Evolutionary conservation across 2,797 vertebrate genomes (phyloP).

Genomic region (Platalea minor): DNA sequence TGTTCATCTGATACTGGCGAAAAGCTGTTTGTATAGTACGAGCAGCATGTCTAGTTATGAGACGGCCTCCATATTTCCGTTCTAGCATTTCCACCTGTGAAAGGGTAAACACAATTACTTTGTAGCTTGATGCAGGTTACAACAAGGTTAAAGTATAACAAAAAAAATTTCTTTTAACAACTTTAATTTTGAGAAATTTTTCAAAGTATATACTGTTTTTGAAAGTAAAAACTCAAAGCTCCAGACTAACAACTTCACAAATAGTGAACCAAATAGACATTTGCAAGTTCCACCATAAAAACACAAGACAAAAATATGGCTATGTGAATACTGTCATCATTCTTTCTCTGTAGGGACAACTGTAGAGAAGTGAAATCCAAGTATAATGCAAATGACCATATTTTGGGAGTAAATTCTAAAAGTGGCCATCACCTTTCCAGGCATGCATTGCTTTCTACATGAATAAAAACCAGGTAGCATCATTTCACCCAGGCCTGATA

Average conservation of each 20-base stretch:
- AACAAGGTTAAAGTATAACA: neutral
- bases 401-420: neutral
- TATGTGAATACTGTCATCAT: neutral
- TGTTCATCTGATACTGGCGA: constrained; percentile 99
- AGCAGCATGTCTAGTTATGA: constrained; percentile 96
- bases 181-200: neutral
- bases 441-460: neutral
- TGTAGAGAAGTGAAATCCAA: neutral
- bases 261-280: accelerated
- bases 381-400: neutral
- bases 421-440: neutral
- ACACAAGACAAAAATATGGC: neutral
- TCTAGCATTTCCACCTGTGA: constrained; percentile 98
- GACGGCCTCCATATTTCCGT: constrained; percentile 97
- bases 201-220: neutral
- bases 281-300: neutral
- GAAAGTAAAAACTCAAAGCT: neutral
- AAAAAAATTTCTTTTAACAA: neutral
- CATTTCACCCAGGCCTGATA: neutral
- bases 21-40: constrained; percentile 98
- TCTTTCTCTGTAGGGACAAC: neutral
- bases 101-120: neutral
- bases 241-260: neutral
- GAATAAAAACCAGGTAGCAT: neutral
- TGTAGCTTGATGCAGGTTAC: neutral